Conservation (phyloP, 2,113 vertebrate species). For the Chiloscyllium plagiosum region DNA sequence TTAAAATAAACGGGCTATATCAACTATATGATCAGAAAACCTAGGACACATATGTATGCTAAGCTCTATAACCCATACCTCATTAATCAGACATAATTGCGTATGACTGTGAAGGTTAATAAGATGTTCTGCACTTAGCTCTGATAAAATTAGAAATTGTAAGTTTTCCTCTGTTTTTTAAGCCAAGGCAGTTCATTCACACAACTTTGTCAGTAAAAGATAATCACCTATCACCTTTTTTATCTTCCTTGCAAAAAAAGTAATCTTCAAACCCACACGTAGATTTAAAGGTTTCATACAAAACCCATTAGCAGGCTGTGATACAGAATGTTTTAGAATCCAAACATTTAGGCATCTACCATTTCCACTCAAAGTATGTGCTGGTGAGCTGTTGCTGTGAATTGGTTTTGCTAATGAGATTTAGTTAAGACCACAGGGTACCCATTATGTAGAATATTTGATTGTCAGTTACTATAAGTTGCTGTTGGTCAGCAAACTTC, state of each 20-base stretch:
- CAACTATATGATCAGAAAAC: neutral
- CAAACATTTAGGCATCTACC: constrained; percentile 58
- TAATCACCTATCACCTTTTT: neutral
- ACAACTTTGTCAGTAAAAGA: neutral
- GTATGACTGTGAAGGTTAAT: constrained; percentile 6
- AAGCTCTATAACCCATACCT: neutral
- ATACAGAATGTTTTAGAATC: constrained; percentile 56
- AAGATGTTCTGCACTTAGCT: constrained; percentile 21
- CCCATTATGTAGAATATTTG: constrained; percentile 66
- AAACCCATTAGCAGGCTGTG: constrained; percentile 66
- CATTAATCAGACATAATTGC: neutral
- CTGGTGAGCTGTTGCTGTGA: constrained; percentile 68
- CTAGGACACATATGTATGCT: neutral
- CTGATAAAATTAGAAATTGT: neutral
- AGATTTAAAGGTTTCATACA: neutral
- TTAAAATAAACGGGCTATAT: neutral
- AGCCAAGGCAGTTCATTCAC: neutral
- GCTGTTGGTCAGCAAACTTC: constrained; percentile 91
- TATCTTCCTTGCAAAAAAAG: neutral
- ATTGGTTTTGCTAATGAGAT: constrained; percentile 67
- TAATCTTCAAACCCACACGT: neutral
- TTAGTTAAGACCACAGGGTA: constrained; percentile 74
- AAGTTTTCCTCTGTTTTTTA: neutral
- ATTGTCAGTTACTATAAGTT: constrained; percentile 80
- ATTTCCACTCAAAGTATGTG: constrained; percentile 57